These are phyloP conservation scores for Neoascia interrupta DNA, from an alignment of 2,888 invertebrate species.

Conservation along the genomic window DNA sequence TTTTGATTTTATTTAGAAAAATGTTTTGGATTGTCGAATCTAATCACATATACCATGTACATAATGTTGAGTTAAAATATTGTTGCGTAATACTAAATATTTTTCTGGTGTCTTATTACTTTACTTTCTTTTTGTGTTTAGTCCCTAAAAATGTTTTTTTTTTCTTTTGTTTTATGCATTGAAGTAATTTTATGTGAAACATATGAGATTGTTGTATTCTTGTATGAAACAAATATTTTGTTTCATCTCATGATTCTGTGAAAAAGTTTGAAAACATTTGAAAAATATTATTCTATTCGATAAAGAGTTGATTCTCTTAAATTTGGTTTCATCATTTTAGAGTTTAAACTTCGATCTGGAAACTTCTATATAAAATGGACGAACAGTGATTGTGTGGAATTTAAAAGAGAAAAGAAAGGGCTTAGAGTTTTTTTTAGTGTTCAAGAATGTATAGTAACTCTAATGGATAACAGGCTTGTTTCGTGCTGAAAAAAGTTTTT, in stretches of 20 bases:
- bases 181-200: no score
- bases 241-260: conserved; percentile 50
- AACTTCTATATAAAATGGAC: conserved; percentile 59
- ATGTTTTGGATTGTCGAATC: conserved; percentile 78
- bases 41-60: conserved; percentile 77
- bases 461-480: no score
- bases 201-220: conserved; percentile 8
- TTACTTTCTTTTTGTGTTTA: conserved; percentile 1
- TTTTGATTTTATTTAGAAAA: conserved; percentile 60
- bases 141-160: conserved; percentile 25
- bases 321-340: conserved; percentile 2
- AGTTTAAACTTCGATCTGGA: neutral
- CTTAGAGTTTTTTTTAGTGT: no score
- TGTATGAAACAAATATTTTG: neutral
- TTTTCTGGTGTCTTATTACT: conserved; percentile 19
- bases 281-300: conserved; percentile 38
- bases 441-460: no score
- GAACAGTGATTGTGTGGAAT: conserved; percentile 39
- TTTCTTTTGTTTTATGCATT: neutral
- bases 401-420: neutral
- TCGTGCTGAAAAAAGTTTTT: no score
- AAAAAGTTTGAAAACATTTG: conserved; percentile 24
- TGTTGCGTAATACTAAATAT: conserved; percentile 3
- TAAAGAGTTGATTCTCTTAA: conserved; percentile 5
- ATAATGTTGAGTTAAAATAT: conserved; percentile 27